Base-by-base conservation (phyloP, 2,888 invertebrate species). In the Ormyrus rosae region DNA sequence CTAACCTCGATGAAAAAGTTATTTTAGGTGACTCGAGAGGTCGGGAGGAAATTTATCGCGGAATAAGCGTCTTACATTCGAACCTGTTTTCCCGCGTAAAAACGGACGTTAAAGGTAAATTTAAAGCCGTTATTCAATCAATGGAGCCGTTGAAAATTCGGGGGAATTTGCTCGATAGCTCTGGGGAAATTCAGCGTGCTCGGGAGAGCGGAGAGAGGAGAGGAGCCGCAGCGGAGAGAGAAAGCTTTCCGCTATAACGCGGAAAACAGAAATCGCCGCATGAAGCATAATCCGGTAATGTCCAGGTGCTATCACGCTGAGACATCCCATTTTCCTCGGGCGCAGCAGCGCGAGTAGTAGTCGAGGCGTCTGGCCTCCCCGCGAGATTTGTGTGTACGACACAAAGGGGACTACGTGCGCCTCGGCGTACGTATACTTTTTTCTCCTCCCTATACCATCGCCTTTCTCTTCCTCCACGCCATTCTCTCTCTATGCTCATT, bases 221-320 rank as follows among this genome's bases (percentile, higher is more conserved):
- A 48, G 63, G 9, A n/a, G n/a, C 34, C 0, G 19, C 45, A 1
- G 13, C 58, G 13, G n/a, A n/a, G 71, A 53, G 51, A 34, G 50
- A 72, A 10, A 60, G 56, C 74, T 74, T 64, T 67, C 60, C 60
- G 75, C 58, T 13, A 51, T 68, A 68, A 63, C 61, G 58, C 56
- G 65, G 58, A 74, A 60, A 51, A 56, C 56, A 65, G 64, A 74
- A 58, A 74, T 79, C 69, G 72, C 69, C 67, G 69, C 48, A 56
- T 56, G 63, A 77, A 61, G 71, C 68, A 78, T 78, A 78, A 78
- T 73, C 70, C 69, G 64, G 74, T 70, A 70, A 74, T 70, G 74
- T 74, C 58, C 79, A 80, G 70, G 64, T 70, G 74, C 64, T 74
- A 70, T 80, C 68, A 64, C 55, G 64, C 65, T 19, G 70, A 80